Evolutionary conservation across 2,797 vertebrate genomes (phyloP), one percentile per base, ranked within the genome.

Genomic region (Pristis pectinata): DNA sequence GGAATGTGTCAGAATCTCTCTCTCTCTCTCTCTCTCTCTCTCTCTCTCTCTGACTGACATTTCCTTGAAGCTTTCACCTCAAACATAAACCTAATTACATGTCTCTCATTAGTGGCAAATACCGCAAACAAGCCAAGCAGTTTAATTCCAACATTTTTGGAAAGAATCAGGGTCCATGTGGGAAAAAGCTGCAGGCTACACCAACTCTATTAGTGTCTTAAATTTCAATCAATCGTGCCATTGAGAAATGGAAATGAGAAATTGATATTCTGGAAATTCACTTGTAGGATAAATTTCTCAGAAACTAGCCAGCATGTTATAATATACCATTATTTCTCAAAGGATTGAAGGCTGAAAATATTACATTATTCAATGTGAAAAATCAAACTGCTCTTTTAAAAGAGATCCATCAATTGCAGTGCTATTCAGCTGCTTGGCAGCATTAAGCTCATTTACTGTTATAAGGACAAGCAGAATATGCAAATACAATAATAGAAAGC

Each of bases 21-120:
- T 19, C 64, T 67, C 15, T 67, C 64, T 67, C n/a, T n/a, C 59
- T 10, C 61, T 10, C 61, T 10, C 61, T 10, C 61, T 49, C 49
- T 49, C 61, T 87, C 83, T 61, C 59, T 67, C n/a, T 91, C 87
- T 91, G 87, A 64, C 61, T 67, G 87, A 91, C 59, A 44, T 67
- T 37, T 67, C 67, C n/a, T 67, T 37, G 37, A 67, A 67, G n/a
- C 59, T 67, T 91, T 37, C n/a, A 4, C 37, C 87, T 91, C 61
- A 67, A 80, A 91, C 83, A 95, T 94, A 87, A 95, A 64, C 93
- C 79, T 85, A 77, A 94, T 93, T 94, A 59, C 77, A 79, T 93
- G 95, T 96, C 95, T 94, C 96, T 97, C 96, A 97, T 97, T 97
- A 97, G 96, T 94, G 95, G 96, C 96, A 97, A 97, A 97, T 96